phyloP scores from a whole-genome alignment of 2,888 invertebrate genomes.

The Sphaerolaimus hirsutus region DNA sequence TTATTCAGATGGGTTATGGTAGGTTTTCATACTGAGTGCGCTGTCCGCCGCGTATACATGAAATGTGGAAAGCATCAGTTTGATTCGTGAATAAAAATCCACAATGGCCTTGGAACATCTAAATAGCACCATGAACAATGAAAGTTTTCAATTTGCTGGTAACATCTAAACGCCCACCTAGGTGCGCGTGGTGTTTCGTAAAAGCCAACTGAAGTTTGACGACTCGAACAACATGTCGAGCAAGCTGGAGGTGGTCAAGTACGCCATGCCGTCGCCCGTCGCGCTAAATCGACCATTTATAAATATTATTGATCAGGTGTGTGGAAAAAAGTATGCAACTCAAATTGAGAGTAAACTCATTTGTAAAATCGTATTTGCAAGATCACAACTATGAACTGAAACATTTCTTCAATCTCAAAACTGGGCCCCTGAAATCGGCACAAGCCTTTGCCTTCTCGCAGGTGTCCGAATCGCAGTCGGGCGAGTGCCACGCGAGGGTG shows the following conservation, averaged over 20 bases:
- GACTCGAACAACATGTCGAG: slow-evolving; percentile 5
- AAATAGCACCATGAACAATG: too few relatives aligned
- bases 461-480: slow-evolving; percentile 12
- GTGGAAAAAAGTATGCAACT: slow-evolving; percentile 1
- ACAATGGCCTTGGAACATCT: slow-evolving; percentile 1
- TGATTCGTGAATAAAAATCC: background rate
- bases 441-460: too few relatives aligned
- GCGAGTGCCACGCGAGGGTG: slow-evolving; percentile 8
- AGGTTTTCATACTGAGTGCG: too few relatives aligned
- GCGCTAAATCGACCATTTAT: slow-evolving; percentile 25
- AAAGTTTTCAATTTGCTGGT: too few relatives aligned
- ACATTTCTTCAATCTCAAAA: background rate
- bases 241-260: slow-evolving; percentile 12
- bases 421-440: too few relatives aligned
- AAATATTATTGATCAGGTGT: slow-evolving; percentile 18
- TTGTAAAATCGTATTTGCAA: background rate
- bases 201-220: slow-evolving; percentile 16
- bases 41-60: too few relatives aligned
- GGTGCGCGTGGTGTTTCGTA: slow-evolving; percentile 11
- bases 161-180: too few relatives aligned
- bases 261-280: slow-evolving; percentile 17
- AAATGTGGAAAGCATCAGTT: background rate
- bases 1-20: too few relatives aligned
- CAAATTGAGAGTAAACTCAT: too few relatives aligned
- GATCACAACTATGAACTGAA: background rate